Evolutionary conservation across 2,888 invertebrate species (phyloP).

Genomic region (Strigamia maritima): DNA sequence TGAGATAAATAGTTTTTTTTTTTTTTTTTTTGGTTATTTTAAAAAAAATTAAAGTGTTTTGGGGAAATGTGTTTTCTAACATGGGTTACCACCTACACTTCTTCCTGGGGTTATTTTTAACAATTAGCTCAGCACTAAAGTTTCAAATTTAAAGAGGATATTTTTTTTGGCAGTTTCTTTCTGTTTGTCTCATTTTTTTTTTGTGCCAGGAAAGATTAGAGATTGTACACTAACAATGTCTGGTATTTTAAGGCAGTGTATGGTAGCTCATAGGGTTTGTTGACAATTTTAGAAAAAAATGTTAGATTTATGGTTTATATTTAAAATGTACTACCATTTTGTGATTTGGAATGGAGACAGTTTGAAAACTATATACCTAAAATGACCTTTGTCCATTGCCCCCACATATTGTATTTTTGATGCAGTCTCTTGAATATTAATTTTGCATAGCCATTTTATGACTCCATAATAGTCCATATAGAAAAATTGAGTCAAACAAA

Average conservation of each 20-base stretch:
- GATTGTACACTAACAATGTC: background rate
- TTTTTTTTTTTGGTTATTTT: background rate
- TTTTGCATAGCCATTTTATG: too few relatives aligned
- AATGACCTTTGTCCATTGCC: too few relatives aligned
- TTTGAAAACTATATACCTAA: too few relatives aligned
- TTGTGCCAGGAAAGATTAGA: background rate
- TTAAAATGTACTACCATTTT: too few relatives aligned
- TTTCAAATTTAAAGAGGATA: background rate
- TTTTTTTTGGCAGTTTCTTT: background rate
- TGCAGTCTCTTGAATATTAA: too few relatives aligned
- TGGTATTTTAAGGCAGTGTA: background rate
- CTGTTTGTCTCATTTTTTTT: background rate
- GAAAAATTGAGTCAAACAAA: too few relatives aligned
- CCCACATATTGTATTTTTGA: too few relatives aligned
- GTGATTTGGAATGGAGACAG: too few relatives aligned
- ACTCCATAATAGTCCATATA: too few relatives aligned
- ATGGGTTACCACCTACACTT: constrained; percentile 8
- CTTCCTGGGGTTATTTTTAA: background rate
- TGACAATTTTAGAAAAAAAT: too few relatives aligned
- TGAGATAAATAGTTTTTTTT: background rate
- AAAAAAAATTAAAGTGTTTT: constrained; percentile 12
- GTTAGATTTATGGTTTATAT: too few relatives aligned
- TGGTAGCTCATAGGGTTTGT: background rate
- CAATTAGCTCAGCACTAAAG: constrained; percentile 1
- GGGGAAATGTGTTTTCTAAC: background rate